phyloP scores from a whole-genome alignment of 2,888 invertebrate genomes.

The Brachyptera risi region DNA sequence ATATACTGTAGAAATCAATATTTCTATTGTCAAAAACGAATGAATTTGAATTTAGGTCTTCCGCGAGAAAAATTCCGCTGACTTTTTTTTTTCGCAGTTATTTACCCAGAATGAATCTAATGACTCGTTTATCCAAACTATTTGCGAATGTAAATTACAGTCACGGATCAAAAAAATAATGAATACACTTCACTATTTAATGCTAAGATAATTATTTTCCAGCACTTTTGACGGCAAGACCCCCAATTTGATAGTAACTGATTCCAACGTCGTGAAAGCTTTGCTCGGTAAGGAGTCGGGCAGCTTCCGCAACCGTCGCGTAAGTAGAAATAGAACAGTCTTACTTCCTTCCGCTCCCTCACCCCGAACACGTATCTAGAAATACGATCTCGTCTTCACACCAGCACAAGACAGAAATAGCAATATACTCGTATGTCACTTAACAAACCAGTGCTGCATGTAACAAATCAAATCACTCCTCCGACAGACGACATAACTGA shows the following conservation, averaged over 20 bases:
- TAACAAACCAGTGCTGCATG: not conserved
- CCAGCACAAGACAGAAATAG: constrained; percentile 12
- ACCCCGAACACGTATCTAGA: not conserved
- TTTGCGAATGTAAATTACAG: too few relatives aligned
- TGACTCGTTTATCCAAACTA: too few relatives aligned
- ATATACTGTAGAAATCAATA: too few relatives aligned
- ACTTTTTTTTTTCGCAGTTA: too few relatives aligned
- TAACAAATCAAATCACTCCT: not conserved
- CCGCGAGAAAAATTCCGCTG: too few relatives aligned
- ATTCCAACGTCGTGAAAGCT: constrained; percentile 15
- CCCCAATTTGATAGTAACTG: constrained; percentile 23
- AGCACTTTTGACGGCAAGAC: constrained; percentile 25
- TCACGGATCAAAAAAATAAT: too few relatives aligned
- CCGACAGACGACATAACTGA: constrained; percentile 1
- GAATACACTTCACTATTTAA: too few relatives aligned
- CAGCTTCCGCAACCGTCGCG: constrained; percentile 19
- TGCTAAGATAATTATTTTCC: not conserved
- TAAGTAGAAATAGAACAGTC: constrained; percentile 19
- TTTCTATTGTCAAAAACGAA: too few relatives aligned
- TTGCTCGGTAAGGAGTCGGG: constrained; percentile 7
- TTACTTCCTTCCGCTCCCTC: not conserved
- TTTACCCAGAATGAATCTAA: too few relatives aligned
- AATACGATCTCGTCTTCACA: constrained; percentile 1
- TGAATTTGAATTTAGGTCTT: too few relatives aligned
- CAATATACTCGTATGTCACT: not conserved